Evolutionary conservation across 1,140 invertebrate species (phyloP), one percentile per base, ranked within the genome.

Genomic region (Pogonomyrmex barbatus): DNA sequence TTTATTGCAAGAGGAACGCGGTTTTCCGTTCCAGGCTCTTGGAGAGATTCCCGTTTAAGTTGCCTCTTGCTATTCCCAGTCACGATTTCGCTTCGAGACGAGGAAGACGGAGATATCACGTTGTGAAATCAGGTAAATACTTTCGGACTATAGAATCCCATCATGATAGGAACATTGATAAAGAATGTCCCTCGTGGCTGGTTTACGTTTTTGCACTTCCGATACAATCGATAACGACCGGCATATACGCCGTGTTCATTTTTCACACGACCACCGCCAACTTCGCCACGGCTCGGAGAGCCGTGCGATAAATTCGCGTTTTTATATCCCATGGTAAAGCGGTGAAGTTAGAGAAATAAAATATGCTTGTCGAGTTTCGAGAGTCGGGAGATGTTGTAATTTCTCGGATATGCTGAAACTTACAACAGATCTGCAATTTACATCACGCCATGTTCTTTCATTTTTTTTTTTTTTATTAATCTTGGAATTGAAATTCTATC

Each of bases 141-240:
- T 24, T 73, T 62, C 10, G 30, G 54, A 30, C 50, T 58, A 50
- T 68, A 54, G 36, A 45, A 75, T 87, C 12, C 54, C 14, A 47
- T 39, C 45, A n/a, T 42, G 62, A 87, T 68, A 30, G 70, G 68
- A 86, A 81, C 52, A 56, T 88, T 67, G 87, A 88, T 88, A 87
- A 86, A 24, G 67, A 81, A 85, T 62, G 56, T 71, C 58, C 24
- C 54, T n/a, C 2, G 50, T 67, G 47, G 30, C 50, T 36, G 39
- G 65, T 50, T 39, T 58, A 68, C 42, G 45, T 50, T 47, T 47
- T 50, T 47, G 56, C 52, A 60, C 17, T 39, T 12, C 30, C 63
- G 54, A 58, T 82, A 82, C 67, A 82, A 58, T 73, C 67, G 68
- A 60, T 70, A 47, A 83, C 68, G 54, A 73, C 54, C 39, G n/a